Evolutionary conservation across 2,797 vertebrate species (phyloP).

Genomic region (Gymnothorax reevesii): DNA sequence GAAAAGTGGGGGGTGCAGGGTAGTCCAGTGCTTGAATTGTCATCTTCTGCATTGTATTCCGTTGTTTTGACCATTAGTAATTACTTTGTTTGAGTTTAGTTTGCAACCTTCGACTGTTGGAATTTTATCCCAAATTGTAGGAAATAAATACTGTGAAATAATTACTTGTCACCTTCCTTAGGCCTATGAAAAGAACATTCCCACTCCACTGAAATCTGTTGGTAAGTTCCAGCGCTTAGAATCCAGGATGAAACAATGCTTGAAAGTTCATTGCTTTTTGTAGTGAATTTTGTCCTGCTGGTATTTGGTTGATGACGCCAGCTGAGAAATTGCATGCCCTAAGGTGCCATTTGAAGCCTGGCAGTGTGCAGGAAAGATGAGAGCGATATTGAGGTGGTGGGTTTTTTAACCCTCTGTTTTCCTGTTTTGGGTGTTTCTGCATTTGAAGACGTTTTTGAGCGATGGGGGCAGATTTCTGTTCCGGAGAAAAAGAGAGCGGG

Average conservation of each 20-base stretch:
- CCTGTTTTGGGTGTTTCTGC: neutral
- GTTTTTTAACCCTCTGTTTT: neutral
- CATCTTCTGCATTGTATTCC: neutral
- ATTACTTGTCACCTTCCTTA: neutral
- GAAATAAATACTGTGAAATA: neutral
- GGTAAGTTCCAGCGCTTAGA: neutral
- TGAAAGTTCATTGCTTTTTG: neutral
- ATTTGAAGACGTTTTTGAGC: slow-evolving; percentile 47
- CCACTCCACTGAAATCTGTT: neutral
- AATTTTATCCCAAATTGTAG: neutral
- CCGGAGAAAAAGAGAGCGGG: slow-evolving; percentile 41
- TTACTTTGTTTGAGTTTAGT: neutral
- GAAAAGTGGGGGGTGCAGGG: too few species aligned
- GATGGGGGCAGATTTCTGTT: slow-evolving; percentile 52
- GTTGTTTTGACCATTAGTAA: neutral
- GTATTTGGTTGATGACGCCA: neutral
- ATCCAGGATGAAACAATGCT: neutral
- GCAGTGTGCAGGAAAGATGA: neutral
- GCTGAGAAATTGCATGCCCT: neutral
- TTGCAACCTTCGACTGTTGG: neutral
- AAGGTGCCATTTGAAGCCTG: neutral
- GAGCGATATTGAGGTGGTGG: neutral
- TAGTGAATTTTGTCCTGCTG: neutral
- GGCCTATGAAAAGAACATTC: neutral
- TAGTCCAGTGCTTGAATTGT: neutral